Evolutionary conservation across 1,140 invertebrate species (phyloP).

Genomic region (Drosophila arizonae): DNA sequence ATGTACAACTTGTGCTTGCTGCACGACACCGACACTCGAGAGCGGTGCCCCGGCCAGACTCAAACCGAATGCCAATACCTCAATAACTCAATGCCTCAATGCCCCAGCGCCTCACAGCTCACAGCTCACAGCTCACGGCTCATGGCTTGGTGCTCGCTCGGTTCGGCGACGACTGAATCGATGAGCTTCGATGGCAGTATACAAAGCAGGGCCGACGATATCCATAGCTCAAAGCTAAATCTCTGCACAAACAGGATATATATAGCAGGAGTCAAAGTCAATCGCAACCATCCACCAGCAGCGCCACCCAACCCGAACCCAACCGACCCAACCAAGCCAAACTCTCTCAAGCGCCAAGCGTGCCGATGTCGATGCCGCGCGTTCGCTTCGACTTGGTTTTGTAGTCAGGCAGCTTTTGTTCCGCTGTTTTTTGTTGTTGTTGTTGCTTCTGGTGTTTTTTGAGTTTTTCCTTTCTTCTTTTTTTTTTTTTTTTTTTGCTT

Average conservation of each 20-base stretch:
- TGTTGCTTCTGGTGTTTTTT: constrained; percentile 33
- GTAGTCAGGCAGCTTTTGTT: constrained; percentile 74
- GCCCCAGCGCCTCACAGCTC: constrained; percentile 11
- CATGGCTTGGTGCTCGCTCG: constrained; percentile 4
- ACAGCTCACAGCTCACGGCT: not conserved
- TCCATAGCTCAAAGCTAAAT: constrained; percentile 80
- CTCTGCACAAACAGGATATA: constrained; percentile 79
- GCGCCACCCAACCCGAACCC: not conserved
- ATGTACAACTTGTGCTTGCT: constrained; percentile 52
- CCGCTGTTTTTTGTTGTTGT: constrained; percentile 36
- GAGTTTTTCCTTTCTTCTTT: constrained; percentile 15
- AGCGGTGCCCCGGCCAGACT: constrained; percentile 1
- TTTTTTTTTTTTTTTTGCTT: constrained; percentile 3
- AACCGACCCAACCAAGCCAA: constrained; percentile 14
- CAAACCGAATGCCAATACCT: constrained; percentile 8
- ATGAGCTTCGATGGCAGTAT: constrained; percentile 53
- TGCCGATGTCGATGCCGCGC: constrained; percentile 54
- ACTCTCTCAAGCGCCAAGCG: constrained; percentile 38
- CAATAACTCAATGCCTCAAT: constrained; percentile 19
- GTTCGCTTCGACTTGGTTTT: constrained; percentile 71
- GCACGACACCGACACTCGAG: constrained; percentile 45
- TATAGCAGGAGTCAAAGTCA: constrained; percentile 67
- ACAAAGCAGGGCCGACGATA: constrained; percentile 52
- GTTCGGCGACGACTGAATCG: constrained; percentile 52
- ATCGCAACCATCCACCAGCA: constrained; percentile 32